phyloP scores from a whole-genome alignment of 2,888 invertebrate genomes.

The Dorcus hopei region DNA sequence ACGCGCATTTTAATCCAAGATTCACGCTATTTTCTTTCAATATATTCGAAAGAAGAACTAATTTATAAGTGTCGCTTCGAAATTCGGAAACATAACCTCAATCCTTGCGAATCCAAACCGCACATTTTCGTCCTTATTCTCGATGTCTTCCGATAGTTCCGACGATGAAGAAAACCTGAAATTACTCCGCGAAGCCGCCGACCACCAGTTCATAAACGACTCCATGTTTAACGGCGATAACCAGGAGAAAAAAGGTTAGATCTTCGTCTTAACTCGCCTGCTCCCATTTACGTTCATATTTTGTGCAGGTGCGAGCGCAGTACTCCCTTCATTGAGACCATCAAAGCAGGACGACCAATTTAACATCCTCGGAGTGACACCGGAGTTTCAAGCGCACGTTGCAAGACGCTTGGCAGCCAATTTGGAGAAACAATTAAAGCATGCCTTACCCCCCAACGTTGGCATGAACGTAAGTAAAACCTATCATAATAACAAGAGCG shows the following conservation, averaged over 20 bases:
- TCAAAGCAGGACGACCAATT: constrained; percentile 46
- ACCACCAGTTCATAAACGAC: constrained; percentile 51
- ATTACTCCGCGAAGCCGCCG: constrained; percentile 50
- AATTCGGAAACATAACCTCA: neutral
- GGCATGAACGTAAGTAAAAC: constrained; percentile 21
- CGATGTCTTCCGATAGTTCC: constrained; percentile 37
- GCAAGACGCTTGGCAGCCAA: constrained; percentile 53
- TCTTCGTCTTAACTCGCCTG: neutral
- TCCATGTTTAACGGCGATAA: constrained; percentile 32
- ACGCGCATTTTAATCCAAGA: too few relatives aligned
- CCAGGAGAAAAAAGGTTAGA: constrained; percentile 13
- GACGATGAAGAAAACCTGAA: constrained; percentile 44
- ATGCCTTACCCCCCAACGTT: constrained; percentile 15
- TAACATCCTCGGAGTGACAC: constrained; percentile 54
- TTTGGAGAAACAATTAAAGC: constrained; percentile 49
- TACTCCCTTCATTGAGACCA: constrained; percentile 33
- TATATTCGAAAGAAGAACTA: neutral
- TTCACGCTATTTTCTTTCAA: too few relatives aligned
- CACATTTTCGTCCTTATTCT: too few relatives aligned
- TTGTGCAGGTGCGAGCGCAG: constrained; percentile 1
- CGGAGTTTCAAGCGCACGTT: constrained; percentile 53
- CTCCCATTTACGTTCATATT: neutral
- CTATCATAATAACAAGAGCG: constrained; percentile 24
- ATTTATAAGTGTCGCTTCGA: neutral
- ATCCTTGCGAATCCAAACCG: neutral